These are phyloP conservation scores for Varecia variegata DNA, from an alignment of 2,797 vertebrate genomes.

Conservation along the genomic window DNA sequence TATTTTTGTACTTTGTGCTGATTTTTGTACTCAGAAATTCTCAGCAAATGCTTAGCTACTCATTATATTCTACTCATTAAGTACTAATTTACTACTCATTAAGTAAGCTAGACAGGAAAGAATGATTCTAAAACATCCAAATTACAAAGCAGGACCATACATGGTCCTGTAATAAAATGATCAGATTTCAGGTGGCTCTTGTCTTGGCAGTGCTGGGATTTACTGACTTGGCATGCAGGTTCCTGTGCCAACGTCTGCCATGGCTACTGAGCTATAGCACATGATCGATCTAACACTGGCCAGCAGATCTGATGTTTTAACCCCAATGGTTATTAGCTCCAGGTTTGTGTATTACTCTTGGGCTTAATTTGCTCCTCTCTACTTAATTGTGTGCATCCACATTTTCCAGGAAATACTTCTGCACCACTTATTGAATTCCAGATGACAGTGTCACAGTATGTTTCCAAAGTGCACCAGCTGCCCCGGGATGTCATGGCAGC, in stretches of 20 bases:
- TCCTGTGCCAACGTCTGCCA: neutral
- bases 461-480: slow-evolving; percentile 20
- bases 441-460: neutral
- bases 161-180: neutral
- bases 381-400: neutral
- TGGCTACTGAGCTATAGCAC: neutral
- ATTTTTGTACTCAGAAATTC: neutral
- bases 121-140: neutral
- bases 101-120: neutral
- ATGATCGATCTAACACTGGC: neutral
- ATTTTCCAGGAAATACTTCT: slow-evolving; percentile 42
- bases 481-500: neutral
- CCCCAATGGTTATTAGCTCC: neutral
- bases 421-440: neutral
- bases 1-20: neutral
- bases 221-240: neutral
- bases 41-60: neutral
- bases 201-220: neutral
- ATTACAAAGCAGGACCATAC: neutral
- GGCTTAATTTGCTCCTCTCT: neutral
- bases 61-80: neutral
- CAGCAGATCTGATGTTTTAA: neutral
- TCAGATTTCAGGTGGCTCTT: neutral
- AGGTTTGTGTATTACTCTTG: neutral
- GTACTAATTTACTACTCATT: neutral